Percentiles rank a stretch among this genome's conserved stretches.
Conservation (phyloP, 1,140 invertebrate genomes). For the Popillia japonica region DNA sequence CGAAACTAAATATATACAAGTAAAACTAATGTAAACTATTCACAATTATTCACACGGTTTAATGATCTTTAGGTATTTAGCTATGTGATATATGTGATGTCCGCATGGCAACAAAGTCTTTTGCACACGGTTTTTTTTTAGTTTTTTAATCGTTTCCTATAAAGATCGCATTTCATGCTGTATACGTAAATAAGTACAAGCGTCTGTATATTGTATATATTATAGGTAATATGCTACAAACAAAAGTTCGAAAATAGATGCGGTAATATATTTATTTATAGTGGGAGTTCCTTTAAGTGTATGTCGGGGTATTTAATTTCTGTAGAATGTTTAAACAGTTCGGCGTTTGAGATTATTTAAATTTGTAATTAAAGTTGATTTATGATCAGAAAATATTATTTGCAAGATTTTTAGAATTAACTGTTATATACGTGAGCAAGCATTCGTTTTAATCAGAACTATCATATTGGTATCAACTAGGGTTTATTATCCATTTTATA, state of each 20-base stretch:
- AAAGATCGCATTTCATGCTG: neutral
- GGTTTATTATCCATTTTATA: no score
- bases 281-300: neutral
- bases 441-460: neutral
- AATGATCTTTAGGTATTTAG: neutral
- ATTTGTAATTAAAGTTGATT: neutral
- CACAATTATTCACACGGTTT: neutral
- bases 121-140: constrained; percentile 2
- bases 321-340: neutral
- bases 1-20: neutral
- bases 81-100: neutral
- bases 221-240: constrained; percentile 3
- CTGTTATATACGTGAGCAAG: neutral
- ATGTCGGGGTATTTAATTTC: neutral
- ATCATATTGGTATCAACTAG: no score
- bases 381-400: neutral
- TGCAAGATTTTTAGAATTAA: neutral
- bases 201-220: neutral
- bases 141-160: constrained; percentile 12
- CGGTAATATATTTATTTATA: constrained; percentile 9
- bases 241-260: constrained; percentile 8
- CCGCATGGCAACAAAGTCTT: neutral
- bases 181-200: neutral
- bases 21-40: neutral
- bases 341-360: neutral